Evolutionary conservation across 1,140 invertebrate genomes (phyloP), one percentile per base, ranked within the genome.

Genomic region (Macrosteles quadrilineatus): DNA sequence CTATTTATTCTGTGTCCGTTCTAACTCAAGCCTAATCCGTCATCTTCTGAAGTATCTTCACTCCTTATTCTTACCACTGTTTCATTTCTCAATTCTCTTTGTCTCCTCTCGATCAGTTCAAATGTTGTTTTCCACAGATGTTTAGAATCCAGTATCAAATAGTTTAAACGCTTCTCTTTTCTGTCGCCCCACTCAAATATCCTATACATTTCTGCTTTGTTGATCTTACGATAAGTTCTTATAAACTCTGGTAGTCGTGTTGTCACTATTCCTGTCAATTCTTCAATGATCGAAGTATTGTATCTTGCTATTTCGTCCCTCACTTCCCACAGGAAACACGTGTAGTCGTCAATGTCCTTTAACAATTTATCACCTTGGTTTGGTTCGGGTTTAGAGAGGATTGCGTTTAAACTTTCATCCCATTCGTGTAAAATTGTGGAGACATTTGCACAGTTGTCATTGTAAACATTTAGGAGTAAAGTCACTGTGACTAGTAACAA

Each of bases 111-210:
- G n/a, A 19, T 19, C 47, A 50, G 47, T 11, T 50, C 47, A 17
- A 50, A 17, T 50, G 47, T 50, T 50, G 47, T 50, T 19, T 19
- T 50, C 47, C 47, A 50, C n/a, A 50, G n/a, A 21, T 50, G 47
- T 50, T 50, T 50, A 19, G 47, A 50, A 50, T 50, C 47, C n/a
- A 50, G n/a, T 19, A 50, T 19, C 21, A 50, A 50, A 50, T 50
- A 50, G n/a, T 19, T 50, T 21, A 50, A 50, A 17, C 47, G 14
- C 4, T 50, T 50, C n/a, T 50, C 47, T 50, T 50, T 50, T n/a
- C 47, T 50, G n/a, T 50, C 47, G n/a, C 47, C 47, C 47, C 47
- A 50, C 2, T n/a, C 47, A 50, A 19, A 50, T 3, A 21, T 50
- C n/a, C n/a, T 50, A 11, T 6, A 6, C 47, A 50, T 19, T 3